Percentiles rank a stretch among this genome's conserved stretches.
These are phyloP conservation scores for Pelmatolapia mariae DNA, from an alignment of 2,113 vertebrate genomes.

Conservation along the genomic window DNA sequence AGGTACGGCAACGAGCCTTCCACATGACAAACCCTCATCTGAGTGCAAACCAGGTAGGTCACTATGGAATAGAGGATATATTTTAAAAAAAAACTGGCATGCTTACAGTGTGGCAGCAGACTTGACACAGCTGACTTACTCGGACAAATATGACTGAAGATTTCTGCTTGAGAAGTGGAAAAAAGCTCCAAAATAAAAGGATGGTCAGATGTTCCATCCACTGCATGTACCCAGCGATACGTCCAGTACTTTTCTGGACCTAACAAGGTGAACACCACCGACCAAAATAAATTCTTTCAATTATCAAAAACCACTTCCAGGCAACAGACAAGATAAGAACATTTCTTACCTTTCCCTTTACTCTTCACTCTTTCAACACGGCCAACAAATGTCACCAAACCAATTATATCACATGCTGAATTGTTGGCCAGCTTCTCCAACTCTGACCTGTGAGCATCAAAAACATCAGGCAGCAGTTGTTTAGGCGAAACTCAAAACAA, in stretches of 20 bases:
- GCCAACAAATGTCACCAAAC: slow-evolving; percentile 87
- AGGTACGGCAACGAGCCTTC: slow-evolving; percentile 72
- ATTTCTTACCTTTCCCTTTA: slow-evolving; percentile 69
- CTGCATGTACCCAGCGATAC: slow-evolving; percentile 85
- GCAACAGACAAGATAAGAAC: neutral
- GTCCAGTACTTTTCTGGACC: slow-evolving; percentile 86
- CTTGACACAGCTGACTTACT: slow-evolving; percentile 64
- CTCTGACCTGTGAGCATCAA: slow-evolving; percentile 73
- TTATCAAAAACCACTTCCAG: neutral
- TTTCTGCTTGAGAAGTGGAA: slow-evolving; percentile 86
- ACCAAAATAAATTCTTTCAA: neutral
- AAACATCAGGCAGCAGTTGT: neutral
- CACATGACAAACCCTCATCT: slow-evolving; percentile 83
- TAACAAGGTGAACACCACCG: slow-evolving; percentile 7
- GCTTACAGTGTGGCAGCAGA: neutral
- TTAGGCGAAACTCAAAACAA: neutral
- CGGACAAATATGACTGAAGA: slow-evolving; percentile 85
- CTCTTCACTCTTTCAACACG: slow-evolving; percentile 81
- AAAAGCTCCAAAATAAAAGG: slow-evolving; percentile 90
- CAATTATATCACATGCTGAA: slow-evolving; percentile 82
- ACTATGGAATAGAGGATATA: slow-evolving; percentile 47
- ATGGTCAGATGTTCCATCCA: slow-evolving; percentile 79
- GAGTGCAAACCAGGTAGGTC: slow-evolving; percentile 85
- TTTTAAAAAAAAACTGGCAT: neutral
- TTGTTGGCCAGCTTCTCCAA: slow-evolving; percentile 72